A percentile compares a stretch with the other conserved stretches of the same genome.
Conservation (phyloP, 2,888 invertebrate genomes). For the Rhagium mordax region DNA sequence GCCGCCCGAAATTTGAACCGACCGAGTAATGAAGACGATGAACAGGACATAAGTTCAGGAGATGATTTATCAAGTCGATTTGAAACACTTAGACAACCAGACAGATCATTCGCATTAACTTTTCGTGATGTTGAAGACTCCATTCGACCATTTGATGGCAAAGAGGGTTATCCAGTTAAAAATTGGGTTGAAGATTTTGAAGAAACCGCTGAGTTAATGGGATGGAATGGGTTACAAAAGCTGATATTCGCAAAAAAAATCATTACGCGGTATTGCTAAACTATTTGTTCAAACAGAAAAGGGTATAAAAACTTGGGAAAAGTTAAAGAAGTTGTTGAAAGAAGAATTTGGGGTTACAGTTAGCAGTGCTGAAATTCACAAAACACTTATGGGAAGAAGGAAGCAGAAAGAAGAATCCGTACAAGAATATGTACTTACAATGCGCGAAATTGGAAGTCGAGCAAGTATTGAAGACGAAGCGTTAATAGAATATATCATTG, state of each 20-base stretch:
- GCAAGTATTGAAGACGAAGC: slow-evolving; percentile 60
- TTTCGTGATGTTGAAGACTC: slow-evolving; percentile 57
- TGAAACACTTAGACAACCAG: neutral
- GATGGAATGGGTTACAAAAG: slow-evolving; percentile 57
- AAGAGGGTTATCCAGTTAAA: slow-evolving; percentile 49
- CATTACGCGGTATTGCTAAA: slow-evolving; percentile 55
- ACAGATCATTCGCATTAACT: neutral
- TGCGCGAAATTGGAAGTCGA: slow-evolving; percentile 64
- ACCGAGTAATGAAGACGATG: slow-evolving; percentile 18
- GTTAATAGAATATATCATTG: slow-evolving; percentile 58
- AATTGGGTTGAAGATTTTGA: slow-evolving; percentile 57
- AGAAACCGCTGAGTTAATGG: slow-evolving; percentile 53
- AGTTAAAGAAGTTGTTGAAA: slow-evolving; percentile 47
- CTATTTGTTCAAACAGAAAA: slow-evolving; percentile 54
- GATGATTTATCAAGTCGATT: neutral
- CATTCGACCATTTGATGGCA: slow-evolving; percentile 52
- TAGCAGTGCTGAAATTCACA: slow-evolving; percentile 49
- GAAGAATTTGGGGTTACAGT: slow-evolving; percentile 33
- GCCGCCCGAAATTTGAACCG: no score
- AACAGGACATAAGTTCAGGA: slow-evolving; percentile 14
- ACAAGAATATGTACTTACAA: slow-evolving; percentile 63
- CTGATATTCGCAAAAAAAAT: slow-evolving; percentile 59
- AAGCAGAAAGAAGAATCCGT: slow-evolving; percentile 61
- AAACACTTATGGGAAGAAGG: slow-evolving; percentile 52
- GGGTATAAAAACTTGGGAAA: slow-evolving; percentile 51